Evolutionary conservation across 2,888 invertebrate species (phyloP), one percentile per base, ranked within the genome.

Genomic region (Anagyrus pseudococci): DNA sequence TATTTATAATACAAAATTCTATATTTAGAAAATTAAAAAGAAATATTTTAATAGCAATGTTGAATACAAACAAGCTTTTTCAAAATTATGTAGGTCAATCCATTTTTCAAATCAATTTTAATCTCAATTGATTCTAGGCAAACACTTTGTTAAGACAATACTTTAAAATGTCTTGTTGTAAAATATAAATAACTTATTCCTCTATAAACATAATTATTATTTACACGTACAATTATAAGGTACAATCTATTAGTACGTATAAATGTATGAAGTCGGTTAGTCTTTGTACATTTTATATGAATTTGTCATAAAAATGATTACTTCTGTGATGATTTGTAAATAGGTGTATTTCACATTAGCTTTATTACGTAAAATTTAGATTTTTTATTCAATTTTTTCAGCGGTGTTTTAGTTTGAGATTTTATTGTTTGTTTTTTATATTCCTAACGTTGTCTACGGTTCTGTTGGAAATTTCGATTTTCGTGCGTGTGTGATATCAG

Each of bases 301-400:
- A 13, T 41, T 50, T 55, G 22, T 20, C n/a, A 47, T 43, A 10
- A 53, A 52, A 22, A 26, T 15, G n/a, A 55, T 46, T 54, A 33
- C 44, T 63, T 63, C 58, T 58, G 58, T 63, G 63, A 58, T 63
- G 19, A 46, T 55, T 57, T 58, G 49, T 53, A 58, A 63, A 55
- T 58, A 49, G 13, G 13, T 17, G 41, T 26, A 29, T 53, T 29
- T 49, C 10, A 43, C 37, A 15, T 17, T 47, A 25, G 23, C 26
- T 44, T 41, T 48, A 54, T 47, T 29, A 49, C 13, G 7, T 47
- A 17, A 22, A 40, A 22, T 17, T n/a, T 29, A 25, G 29, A 49
- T 17, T 29, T 49, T 29, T 49, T 7, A 15, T 47, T 23, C 10
- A 29, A n/a, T n/a, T n/a, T n/a, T n/a, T n/a, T n/a, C n/a, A n/a